phyloP scores from a whole-genome alignment of 2,113 vertebrate species.

The Heteronetta atricapilla region DNA sequence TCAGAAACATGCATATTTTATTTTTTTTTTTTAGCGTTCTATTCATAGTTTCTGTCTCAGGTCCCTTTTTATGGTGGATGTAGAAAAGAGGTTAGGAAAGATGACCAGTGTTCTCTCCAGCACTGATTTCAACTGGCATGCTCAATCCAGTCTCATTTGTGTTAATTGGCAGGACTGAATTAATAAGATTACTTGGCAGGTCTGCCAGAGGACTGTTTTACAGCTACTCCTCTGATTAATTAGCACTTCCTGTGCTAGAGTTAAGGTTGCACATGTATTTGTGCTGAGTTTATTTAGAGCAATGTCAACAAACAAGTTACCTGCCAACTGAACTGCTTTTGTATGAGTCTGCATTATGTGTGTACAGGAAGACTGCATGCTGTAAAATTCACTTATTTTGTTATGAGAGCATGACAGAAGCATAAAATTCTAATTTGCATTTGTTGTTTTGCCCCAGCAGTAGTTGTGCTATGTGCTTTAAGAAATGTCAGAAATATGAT shows the following conservation, averaged over 20 bases:
- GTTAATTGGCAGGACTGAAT: not conserved
- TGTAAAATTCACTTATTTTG: not conserved
- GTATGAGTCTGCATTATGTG: not conserved
- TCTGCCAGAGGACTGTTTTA: not conserved
- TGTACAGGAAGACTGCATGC: not conserved
- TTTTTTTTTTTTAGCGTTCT: not conserved
- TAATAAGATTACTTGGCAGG: not conserved
- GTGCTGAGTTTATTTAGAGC: not conserved
- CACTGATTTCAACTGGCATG: not conserved
- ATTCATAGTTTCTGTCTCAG: not conserved
- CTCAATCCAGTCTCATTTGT: not conserved
- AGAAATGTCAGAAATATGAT: not conserved
- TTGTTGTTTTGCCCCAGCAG: not conserved
- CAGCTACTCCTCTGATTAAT: not conserved
- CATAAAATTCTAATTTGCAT: not conserved
- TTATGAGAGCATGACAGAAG: not conserved
- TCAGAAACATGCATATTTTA: not conserved
- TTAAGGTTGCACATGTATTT: not conserved
- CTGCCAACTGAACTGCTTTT: not conserved
- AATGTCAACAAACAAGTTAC: not conserved
- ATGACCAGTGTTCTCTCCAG: not conserved
- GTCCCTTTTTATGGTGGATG: not conserved
- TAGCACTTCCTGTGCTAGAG: not conserved
- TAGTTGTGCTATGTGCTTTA: not conserved
- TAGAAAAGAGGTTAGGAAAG: not conserved